Conservation (phyloP, 35 echinoderm and acorn worm genomes). For the Apostichopus japonicus region DNA sequence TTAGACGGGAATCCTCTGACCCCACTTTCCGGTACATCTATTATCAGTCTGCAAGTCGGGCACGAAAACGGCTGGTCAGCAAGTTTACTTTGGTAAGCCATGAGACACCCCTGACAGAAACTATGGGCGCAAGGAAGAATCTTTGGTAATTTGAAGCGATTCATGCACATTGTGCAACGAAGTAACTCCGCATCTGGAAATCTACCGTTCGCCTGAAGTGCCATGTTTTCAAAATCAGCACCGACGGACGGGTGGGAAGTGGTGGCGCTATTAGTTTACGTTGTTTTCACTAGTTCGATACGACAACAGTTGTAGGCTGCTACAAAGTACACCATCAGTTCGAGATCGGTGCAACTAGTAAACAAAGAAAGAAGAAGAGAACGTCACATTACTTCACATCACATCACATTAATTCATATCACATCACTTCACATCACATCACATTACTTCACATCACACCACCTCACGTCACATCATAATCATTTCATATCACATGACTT, state of each 20-base stretch:
- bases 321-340: too few relatives aligned
- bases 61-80: background rate
- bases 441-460: too few relatives aligned
- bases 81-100: constrained; percentile 1
- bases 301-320: background rate
- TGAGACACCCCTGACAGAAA: constrained; percentile 25
- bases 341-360: too few relatives aligned
- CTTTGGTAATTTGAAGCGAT: constrained; percentile 28
- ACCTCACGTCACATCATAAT: too few relatives aligned
- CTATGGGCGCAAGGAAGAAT: constrained; percentile 47
- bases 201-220: background rate
- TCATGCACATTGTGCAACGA: constrained; percentile 12
- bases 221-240: background rate
- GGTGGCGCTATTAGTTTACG: background rate
- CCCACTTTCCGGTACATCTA: background rate
- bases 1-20: constrained; percentile 20
- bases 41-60: background rate
- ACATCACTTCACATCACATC: too few relatives aligned
- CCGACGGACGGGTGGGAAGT: background rate
- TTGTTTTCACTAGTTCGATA: constrained; percentile 16
- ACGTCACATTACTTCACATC: too few relatives aligned
- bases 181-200: background rate
- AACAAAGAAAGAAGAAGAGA: too few relatives aligned
- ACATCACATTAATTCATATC: too few relatives aligned
- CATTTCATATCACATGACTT: too few relatives aligned